These are phyloP conservation scores for Neocrepidodera transversa DNA, from an alignment of 2,888 invertebrate genomes.

Conservation along the genomic window DNA sequence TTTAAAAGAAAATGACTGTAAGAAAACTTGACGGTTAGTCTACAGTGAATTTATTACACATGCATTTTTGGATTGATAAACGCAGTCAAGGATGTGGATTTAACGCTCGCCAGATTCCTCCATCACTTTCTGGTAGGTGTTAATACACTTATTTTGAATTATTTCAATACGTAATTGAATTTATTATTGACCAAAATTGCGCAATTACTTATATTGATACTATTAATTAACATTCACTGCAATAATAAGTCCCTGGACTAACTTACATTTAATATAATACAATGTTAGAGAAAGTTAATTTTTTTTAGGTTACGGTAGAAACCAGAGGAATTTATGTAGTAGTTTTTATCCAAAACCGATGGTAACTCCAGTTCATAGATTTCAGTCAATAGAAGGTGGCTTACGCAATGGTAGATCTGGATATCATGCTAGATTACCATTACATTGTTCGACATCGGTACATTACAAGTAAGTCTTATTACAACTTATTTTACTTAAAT, in stretches of 20 bases:
- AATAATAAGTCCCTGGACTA: too few relatives aligned
- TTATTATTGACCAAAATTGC: too few relatives aligned
- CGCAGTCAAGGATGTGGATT: conserved; percentile 79
- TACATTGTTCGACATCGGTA: conserved; percentile 35
- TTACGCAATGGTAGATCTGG: conserved; percentile 56
- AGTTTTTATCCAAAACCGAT: conserved; percentile 60
- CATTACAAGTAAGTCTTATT: conserved; percentile 43
- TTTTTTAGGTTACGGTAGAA: conserved; percentile 49
- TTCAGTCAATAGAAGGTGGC: conserved; percentile 67
- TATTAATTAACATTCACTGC: too few relatives aligned
- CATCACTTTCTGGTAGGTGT: conserved; percentile 66
- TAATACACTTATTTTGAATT: background rate
- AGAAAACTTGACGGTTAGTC: background rate
- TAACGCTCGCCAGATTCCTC: conserved; percentile 73
- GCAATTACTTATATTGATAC: too few relatives aligned
- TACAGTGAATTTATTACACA: conserved; percentile 52
- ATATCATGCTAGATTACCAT: conserved; percentile 42
- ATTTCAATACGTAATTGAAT: too few relatives aligned
- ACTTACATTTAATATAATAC: too few relatives aligned
- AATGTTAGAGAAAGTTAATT: too few relatives aligned
- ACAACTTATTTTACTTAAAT: background rate
- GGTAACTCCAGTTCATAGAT: conserved; percentile 76
- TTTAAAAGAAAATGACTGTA: background rate
- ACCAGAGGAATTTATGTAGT: conserved; percentile 48
- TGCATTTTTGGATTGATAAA: conserved; percentile 92